A percentile compares a stretch with the other conserved stretches of the same genome.
phyloP scores from a whole-genome alignment of 2,888 invertebrate genomes.

The Drosophila koepferae region DNA sequence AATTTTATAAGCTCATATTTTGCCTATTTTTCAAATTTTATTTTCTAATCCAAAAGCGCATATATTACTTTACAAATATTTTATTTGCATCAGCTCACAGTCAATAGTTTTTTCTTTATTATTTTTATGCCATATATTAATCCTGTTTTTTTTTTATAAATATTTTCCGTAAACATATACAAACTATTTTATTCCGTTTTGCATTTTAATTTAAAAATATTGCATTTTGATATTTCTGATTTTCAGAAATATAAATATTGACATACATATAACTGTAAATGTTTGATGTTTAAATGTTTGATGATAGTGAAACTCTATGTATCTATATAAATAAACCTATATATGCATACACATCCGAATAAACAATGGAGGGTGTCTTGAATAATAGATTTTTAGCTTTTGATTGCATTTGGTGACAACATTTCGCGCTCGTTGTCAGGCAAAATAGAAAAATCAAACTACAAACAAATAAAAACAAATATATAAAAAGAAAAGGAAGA shows the following conservation, averaged over 20 bases:
- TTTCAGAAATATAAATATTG: not conserved
- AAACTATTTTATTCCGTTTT: not conserved
- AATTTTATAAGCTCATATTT: not conserved
- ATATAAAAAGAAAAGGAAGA: conserved; percentile 14
- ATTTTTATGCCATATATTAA: not conserved
- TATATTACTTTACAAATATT: not conserved
- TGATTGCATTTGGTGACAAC: conserved; percentile 68
- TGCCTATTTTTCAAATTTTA: not conserved
- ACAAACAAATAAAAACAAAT: conserved; percentile 1
- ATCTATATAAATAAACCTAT: not conserved
- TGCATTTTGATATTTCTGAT: not conserved
- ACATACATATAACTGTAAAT: not conserved
- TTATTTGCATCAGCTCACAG: not conserved
- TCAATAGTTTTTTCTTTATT: not conserved
- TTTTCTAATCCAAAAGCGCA: too few species aligned
- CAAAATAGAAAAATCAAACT: not conserved
- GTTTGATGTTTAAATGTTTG: not conserved
- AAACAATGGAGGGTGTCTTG: conserved; percentile 62
- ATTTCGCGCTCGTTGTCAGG: conserved; percentile 31
- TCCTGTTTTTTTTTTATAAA: not conserved
- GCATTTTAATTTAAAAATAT: not conserved
- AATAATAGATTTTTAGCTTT: conserved; percentile 76
- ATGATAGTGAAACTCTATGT: not conserved
- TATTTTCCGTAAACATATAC: not conserved
- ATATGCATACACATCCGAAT: conserved; percentile 36